Evolutionary conservation across 1,140 invertebrate genomes (phyloP).

Genomic region (Drosophila miranda): DNA sequence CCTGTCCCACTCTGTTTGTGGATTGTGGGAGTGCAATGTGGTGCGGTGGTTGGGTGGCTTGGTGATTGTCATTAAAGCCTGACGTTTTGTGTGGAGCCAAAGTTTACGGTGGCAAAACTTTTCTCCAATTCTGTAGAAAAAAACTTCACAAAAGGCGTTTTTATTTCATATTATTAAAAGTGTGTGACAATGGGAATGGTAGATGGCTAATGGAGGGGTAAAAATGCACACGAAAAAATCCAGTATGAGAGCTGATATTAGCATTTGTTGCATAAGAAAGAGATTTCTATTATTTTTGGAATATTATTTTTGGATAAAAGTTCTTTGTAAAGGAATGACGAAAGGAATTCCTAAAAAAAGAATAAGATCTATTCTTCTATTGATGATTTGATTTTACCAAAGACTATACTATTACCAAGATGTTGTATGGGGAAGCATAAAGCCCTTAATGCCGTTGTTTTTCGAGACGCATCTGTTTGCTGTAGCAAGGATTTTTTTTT

Average conservation of each 20-base stretch:
- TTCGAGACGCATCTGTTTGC: too few relatives aligned
- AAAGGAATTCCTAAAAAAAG: too few relatives aligned
- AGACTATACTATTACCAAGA: too few relatives aligned
- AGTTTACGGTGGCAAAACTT: slow-evolving; percentile 53
- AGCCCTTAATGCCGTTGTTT: too few relatives aligned
- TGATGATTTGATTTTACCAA: too few relatives aligned
- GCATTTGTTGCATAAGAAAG: neutral
- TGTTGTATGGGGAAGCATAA: too few relatives aligned
- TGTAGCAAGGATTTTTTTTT: too few relatives aligned
- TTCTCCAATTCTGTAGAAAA: slow-evolving; percentile 18
- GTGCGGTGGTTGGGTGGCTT: slow-evolving; percentile 1
- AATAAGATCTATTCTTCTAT: too few relatives aligned
- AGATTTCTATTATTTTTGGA: slow-evolving; percentile 9
- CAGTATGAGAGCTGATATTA: neutral
- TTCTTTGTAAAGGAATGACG: neutral
- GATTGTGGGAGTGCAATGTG: slow-evolving; percentile 14
- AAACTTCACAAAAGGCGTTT: slow-evolving; percentile 45
- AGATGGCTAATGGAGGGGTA: slow-evolving; percentile 1
- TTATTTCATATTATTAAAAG: slow-evolving; percentile 53
- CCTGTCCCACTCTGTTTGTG: slow-evolving; percentile 22
- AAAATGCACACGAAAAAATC: slow-evolving; percentile 16
- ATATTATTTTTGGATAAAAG: slow-evolving; percentile 29
- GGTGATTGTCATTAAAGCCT: slow-evolving; percentile 57
- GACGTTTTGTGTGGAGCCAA: slow-evolving; percentile 43
- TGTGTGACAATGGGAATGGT: slow-evolving; percentile 12